phyloP scores from a whole-genome alignment of 1,140 invertebrate genomes.

The Drosophila azteca region DNA sequence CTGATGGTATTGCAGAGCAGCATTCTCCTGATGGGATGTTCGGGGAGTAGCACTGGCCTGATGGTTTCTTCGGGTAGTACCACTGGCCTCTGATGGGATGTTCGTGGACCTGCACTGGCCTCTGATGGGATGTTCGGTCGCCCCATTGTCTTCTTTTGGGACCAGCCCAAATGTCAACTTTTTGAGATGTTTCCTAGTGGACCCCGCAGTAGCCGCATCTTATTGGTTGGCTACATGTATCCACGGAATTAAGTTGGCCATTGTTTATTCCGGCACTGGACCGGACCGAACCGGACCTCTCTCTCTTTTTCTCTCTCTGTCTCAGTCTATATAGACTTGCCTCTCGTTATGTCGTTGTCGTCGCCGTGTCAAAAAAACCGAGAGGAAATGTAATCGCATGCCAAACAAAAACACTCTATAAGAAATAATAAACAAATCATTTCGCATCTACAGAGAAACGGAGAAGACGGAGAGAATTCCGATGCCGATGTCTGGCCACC shows the following conservation, averaged over 20 bases:
- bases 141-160: conserved; percentile 41
- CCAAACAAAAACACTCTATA: conserved; percentile 77
- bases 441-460: background rate
- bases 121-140: too few species aligned
- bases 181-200: conserved; percentile 40
- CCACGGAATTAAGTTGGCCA: conserved; percentile 33
- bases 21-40: too few species aligned
- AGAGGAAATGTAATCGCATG: conserved; percentile 59
- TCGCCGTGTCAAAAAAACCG: conserved; percentile 41
- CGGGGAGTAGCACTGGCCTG: too few species aligned
- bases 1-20: conserved; percentile 1
- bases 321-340: conserved; percentile 59
- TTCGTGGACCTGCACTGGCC: too few species aligned
- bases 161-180: conserved; percentile 64
- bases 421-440: conserved; percentile 80
- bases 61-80: too few species aligned
- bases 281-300: background rate
- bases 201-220: conserved; percentile 37
- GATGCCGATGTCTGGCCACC: conserved; percentile 53
- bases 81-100: too few species aligned
- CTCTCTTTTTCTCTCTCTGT: conserved; percentile 11
- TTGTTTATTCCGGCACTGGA: conserved; percentile 41
- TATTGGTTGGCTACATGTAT: conserved; percentile 54
- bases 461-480: conserved; percentile 22
- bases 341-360: conserved; percentile 39